Evolutionary conservation across 2,113 vertebrate genomes (phyloP), one percentile per base, ranked within the genome.

Genomic region (Danionella cerebrum): DNA sequence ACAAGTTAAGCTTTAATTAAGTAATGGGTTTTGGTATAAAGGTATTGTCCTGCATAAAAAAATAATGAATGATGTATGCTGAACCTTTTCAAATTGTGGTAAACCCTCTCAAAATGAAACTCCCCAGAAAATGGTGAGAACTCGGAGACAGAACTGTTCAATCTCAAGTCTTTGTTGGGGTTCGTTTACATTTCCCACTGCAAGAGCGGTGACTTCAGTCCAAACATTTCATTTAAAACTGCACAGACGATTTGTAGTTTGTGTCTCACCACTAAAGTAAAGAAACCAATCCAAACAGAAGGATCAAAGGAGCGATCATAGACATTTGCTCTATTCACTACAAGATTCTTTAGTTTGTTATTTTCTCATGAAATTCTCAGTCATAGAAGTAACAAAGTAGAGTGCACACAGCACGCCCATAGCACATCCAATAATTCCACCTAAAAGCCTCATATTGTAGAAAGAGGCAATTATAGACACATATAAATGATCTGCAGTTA

Each of bases 121-220:
- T n/a, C n/a, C n/a, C n/a, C n/a, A 59, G 13, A 24, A 4, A 1
- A 18, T 12, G 36, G 27, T 12, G 14, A 31, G 48, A 51, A 5
- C 9, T 31, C 2, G 1, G 27, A 9, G 6, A 31, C 24, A 60
- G 0, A 9, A n/a, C 44, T 22, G 27, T 33, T 45, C 24, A 8
- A 31, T 60, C 18, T 29, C 10, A 29, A 19, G 57, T 13, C 39
- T 60, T 60, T 31, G 16, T 44, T 60, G 25, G 39, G 45, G 24
- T 25, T 60, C 38, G 21, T 58, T 58, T 39, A 29, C 25, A 60
- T 60, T 60, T 60, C 58, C 25, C 58, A 60, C 25, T 44, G 39
- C 27, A 3, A 16, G 57, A 21, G 39, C n/a, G 25, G 25, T 44
- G 29, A 27, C 3, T 33, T 5, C 24, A 33, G 25, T 60, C 24